Evolutionary conservation across 1,140 invertebrate genomes (phyloP), one percentile per base, ranked within the genome.

Genomic region (Bradysia coprophila): DNA sequence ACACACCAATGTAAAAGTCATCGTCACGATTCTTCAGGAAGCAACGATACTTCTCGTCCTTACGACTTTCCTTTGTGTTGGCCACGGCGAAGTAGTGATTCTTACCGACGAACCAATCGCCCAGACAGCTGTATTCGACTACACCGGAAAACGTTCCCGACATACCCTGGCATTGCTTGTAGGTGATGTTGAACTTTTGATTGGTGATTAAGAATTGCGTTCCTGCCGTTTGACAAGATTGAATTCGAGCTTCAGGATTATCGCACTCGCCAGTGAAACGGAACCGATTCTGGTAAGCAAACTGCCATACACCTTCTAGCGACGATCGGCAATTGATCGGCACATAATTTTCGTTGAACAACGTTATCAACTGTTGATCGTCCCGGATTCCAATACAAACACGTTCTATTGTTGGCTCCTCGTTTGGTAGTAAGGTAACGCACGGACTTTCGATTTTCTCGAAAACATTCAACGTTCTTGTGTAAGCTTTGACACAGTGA

Each of bases 131-230:
- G 56, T 86, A 95, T 60, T 93, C 88, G 4, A 91, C 86, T 48
- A 82, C 83, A 62, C 87, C 85, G 62, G 89, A 81, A 61, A 87
- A 85, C 3, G 90, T 94, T 24, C 78, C 85, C 19, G 67, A 66
- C 70, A 72, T 72, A 38, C 81, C 86, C 38, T 73, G 62, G 61
- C 93, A 98, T 55, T 79, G 76, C 45, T 81, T 81, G 57, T 94
- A 98, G 6, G 84, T 91, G 43, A 97, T 91, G 51, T 89, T 87
- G 51, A 97, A 97, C 54, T 95, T 92, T 58, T 96, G 87, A 67
- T 97, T 98, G 21, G 90, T 87, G 48, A 95, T 94, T 32, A 93
- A 75, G 62, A 93, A 94, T 59, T 94, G 85, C 11, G 89, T 91
- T 44, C 92, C 93, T 24, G 92, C 86, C 11, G 82, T 86, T 65